Evolutionary conservation across 2,888 invertebrate genomes (phyloP).

Genomic region (Ichneumon xanthorius): DNA sequence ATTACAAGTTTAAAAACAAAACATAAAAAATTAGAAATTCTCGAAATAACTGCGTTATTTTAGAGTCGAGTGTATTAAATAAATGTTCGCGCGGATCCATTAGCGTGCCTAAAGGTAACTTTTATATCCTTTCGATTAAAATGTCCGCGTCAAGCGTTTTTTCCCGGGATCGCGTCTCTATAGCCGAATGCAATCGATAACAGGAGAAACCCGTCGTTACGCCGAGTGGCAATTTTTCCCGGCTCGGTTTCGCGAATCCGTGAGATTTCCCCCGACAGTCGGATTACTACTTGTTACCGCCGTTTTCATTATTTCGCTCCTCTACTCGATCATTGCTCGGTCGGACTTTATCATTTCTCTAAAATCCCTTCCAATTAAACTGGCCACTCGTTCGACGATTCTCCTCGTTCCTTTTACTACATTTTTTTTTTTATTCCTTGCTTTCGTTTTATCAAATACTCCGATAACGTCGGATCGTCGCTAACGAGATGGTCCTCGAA

Average conservation of each 20-base stretch:
- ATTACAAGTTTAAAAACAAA: no score
- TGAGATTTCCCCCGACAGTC: conserved; percentile 23
- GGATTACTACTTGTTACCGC: conserved; percentile 20
- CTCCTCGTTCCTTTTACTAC: conserved; percentile 1
- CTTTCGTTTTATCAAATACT: conserved; percentile 2
- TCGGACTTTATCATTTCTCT: conserved; percentile 19
- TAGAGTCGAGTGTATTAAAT: no score
- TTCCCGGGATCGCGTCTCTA: no score
- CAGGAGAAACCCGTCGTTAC: background rate
- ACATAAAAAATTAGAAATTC: no score
- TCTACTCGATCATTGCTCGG: conserved; percentile 3
- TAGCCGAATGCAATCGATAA: background rate
- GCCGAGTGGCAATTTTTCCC: background rate
- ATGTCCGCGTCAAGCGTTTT: no score
- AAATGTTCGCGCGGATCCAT: no score
- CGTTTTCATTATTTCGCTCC: conserved; percentile 42
- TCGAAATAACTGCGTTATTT: no score
- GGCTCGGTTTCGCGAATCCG: background rate
- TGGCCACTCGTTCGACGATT: conserved; percentile 14
- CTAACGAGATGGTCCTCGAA: conserved; percentile 24
- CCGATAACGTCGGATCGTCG: conserved; percentile 6
- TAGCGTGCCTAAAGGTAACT: no score
- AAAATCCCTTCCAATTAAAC: conserved; percentile 59
- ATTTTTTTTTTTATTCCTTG: background rate
- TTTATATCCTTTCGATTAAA: no score